phyloP scores from a whole-genome alignment of 2,888 invertebrate species.

The Caradrina clavipalpis region DNA sequence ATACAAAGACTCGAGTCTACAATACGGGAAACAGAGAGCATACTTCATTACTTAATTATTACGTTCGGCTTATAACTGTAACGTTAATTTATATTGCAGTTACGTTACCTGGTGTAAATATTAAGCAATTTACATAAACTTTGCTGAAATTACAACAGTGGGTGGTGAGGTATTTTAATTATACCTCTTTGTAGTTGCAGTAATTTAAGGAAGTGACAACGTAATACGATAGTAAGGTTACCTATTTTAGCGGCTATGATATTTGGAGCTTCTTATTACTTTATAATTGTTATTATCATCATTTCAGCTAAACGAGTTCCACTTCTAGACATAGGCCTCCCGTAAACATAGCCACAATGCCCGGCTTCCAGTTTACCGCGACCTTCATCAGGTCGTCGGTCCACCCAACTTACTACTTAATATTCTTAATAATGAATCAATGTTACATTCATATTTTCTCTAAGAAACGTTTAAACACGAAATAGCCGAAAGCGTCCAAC shows the following conservation, averaged over 20 bases:
- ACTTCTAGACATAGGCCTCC: too few relatives aligned
- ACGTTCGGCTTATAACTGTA: constrained; percentile 14
- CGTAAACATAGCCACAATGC: too few relatives aligned
- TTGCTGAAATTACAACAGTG: constrained; percentile 6
- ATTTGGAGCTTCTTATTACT: too few relatives aligned
- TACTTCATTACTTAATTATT: constrained; percentile 1
- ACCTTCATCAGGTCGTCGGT: too few relatives aligned
- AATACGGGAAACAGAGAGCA: too few relatives aligned
- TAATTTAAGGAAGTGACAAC: constrained; percentile 9
- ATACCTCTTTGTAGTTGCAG: background rate
- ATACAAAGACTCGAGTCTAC: too few relatives aligned
- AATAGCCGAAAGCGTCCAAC: background rate
- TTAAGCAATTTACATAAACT: constrained; percentile 5
- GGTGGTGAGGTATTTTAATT: constrained; percentile 5
- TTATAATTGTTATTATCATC: too few relatives aligned
- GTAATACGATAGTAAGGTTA: background rate
- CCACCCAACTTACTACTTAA: too few relatives aligned
- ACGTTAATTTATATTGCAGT: constrained; percentile 10
- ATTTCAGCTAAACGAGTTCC: too few relatives aligned
- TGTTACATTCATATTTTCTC: background rate
- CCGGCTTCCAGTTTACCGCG: too few relatives aligned
- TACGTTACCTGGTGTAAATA: constrained; percentile 1
- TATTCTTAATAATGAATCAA: too few relatives aligned
- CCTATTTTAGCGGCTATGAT: too few relatives aligned
- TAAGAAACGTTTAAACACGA: background rate